Evolutionary conservation across 1,140 invertebrate species (phyloP), one percentile per base, ranked within the genome.

Genomic region (Drosophila kepulauana): DNA sequence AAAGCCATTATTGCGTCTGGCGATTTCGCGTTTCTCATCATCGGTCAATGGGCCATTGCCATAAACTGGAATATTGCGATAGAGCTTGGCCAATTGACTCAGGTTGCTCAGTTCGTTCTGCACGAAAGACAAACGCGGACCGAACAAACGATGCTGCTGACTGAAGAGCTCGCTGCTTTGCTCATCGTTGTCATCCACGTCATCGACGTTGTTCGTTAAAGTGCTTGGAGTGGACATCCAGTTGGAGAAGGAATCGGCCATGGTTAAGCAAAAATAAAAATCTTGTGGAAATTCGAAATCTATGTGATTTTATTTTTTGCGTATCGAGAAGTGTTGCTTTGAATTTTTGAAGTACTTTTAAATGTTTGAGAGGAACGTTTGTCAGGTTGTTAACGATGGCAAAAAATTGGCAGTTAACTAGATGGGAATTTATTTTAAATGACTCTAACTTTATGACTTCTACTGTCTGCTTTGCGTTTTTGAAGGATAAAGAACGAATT

Each of bases 11-110:
- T 51, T 70, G 11, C 58, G 51, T 6, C 58, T 38, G 15, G 51
- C 51, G 35, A 75, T 75, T 10, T 68, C 80, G 11, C 48, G 58
- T 33, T 82, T 82, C 58, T 82, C 57, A 15, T 82, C 80, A n/a
- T 82, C 80, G 13, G 80, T 79, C 20, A 82, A 1, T 8, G 80
- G 58, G 10, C 66, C 43, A n/a, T 15, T 63, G 33, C 66, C 66
- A n/a, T 63, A 63, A 20, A 45, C 25, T 3, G 66, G 45, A 5
- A 56, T 46, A n/a, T 45, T 68, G 5, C 48, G 64, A 54, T 68
- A 68, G 35, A 61, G 56, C 20, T 69, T 74, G 13, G 57, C 30
- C 57, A 74, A 43, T 13, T 61, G 71, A 8, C n/a, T 67, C 6
- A 73, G 46, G 13, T 62, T 61, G 25, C 16, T 28, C 16, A 74